These are phyloP conservation scores for Hofmannophila pseudospretella DNA, from an alignment of 2,888 invertebrate species.

Conservation along the genomic window DNA sequence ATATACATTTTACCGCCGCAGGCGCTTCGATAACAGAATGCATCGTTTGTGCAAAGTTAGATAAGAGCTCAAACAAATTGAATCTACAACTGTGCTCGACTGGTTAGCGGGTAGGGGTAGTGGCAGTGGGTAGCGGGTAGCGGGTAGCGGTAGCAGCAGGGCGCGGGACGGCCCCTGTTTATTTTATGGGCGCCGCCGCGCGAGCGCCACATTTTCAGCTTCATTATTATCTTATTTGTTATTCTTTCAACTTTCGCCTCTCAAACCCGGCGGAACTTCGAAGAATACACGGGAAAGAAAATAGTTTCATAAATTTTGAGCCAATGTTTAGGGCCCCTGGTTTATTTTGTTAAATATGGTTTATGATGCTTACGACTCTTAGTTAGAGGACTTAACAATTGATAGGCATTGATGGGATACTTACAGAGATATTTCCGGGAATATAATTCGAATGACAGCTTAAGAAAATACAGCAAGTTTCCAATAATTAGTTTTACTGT, in stretches of 20 bases:
- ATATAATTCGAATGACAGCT: too few relatives aligned
- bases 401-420: too few relatives aligned
- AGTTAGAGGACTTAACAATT: too few relatives aligned
- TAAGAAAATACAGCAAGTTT: too few relatives aligned
- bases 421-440: too few relatives aligned
- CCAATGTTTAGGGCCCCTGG: background rate
- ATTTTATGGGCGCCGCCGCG: background rate
- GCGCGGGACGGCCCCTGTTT: background rate
- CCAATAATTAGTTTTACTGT: too few relatives aligned
- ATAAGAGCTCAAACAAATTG: background rate
- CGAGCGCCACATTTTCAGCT: background rate
- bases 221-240: slow-evolving; percentile 9
- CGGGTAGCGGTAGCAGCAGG: too few relatives aligned
- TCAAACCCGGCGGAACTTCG: background rate
- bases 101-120: too few relatives aligned
- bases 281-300: slow-evolving; percentile 1
- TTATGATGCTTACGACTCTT: too few relatives aligned
- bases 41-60: background rate
- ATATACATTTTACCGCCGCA: too few relatives aligned
- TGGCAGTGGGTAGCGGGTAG: too few relatives aligned
- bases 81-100: background rate
- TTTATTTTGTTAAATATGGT: background rate
- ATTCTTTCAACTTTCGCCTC: slow-evolving; percentile 1
- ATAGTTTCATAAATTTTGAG: background rate
- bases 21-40: too few relatives aligned